Evolutionary conservation across 2,113 vertebrate genomes (phyloP).

Genomic region (Aspidoscelis tigris): DNA sequence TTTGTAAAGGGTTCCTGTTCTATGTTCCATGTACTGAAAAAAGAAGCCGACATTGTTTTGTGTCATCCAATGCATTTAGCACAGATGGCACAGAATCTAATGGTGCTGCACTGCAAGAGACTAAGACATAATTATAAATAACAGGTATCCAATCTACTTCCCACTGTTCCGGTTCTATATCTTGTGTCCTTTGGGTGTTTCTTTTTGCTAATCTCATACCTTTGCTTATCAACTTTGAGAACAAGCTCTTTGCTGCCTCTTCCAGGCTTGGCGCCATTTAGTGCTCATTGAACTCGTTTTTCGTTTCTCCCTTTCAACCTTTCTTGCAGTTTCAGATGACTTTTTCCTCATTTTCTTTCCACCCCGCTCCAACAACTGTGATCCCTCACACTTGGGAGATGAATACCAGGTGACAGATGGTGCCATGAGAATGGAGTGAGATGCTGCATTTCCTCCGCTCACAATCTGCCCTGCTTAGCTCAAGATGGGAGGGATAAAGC

Average conservation of each 20-base stretch:
- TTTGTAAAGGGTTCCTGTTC: conserved; percentile 29
- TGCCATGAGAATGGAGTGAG: background rate
- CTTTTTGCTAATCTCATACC: conserved; percentile 42
- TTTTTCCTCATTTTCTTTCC: background rate
- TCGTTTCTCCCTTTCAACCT: background rate
- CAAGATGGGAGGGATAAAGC: too few relatives aligned
- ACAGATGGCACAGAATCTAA: conserved; percentile 28
- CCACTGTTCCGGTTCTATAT: conserved; percentile 54
- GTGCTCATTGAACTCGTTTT: background rate
- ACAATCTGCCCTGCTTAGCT: too few relatives aligned
- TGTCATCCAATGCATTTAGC: conserved; percentile 8
- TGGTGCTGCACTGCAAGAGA: conserved; percentile 35
- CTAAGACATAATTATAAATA: conserved; percentile 65
- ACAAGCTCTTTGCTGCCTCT: background rate
- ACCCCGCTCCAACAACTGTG: background rate
- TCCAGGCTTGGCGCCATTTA: background rate
- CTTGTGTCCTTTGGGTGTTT: conserved; percentile 43
- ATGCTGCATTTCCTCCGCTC: too few relatives aligned
- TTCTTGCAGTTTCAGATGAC: background rate
- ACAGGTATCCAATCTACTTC: conserved; percentile 47
- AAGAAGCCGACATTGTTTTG: conserved; percentile 29
- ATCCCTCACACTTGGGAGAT: background rate
- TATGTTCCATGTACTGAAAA: conserved; percentile 4
- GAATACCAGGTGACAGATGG: too few relatives aligned
- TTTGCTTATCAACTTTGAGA: conserved; percentile 49